Conservation (phyloP, 2,888 invertebrate genomes). For the Tachina fera region DNA sequence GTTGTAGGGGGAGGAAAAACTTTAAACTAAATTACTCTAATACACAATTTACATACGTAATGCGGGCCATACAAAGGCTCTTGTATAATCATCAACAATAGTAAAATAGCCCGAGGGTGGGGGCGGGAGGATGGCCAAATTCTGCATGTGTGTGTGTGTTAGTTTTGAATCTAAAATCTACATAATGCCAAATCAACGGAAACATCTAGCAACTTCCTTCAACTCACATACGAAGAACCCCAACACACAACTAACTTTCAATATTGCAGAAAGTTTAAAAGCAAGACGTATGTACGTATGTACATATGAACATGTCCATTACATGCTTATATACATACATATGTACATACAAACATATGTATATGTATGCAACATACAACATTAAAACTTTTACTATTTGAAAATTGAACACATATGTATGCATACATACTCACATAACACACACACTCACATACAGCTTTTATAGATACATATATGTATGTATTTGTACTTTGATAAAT, state of each 20-base stretch:
- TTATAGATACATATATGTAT: not conserved
- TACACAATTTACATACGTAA: constrained; percentile 65
- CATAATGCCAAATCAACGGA: constrained; percentile 58
- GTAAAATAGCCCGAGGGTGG: not conserved
- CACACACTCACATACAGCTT: not conserved
- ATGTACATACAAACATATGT: not conserved
- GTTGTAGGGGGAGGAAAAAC: not conserved
- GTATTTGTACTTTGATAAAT: constrained; percentile 45
- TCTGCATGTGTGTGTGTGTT: constrained; percentile 40
- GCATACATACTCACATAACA: not conserved
- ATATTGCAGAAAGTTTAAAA: constrained; percentile 21
- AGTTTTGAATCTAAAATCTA: constrained; percentile 50
- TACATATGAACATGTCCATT: constrained; percentile 17
- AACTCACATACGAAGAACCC: not conserved
- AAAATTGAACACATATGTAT: constrained; percentile 28
- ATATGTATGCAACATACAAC: constrained; percentile 6
- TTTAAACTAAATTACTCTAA: constrained; percentile 66
- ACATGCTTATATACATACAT: constrained; percentile 1
- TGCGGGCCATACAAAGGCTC: constrained; percentile 20
- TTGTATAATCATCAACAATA: constrained; percentile 18
- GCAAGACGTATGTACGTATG: constrained; percentile 1
- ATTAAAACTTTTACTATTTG: constrained; percentile 56
- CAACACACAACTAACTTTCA: not conserved
- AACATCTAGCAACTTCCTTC: constrained; percentile 38
- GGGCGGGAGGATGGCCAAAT: not conserved